phyloP scores from a whole-genome alignment of 2,888 invertebrate species.

The Hypsopygia costalis region DNA sequence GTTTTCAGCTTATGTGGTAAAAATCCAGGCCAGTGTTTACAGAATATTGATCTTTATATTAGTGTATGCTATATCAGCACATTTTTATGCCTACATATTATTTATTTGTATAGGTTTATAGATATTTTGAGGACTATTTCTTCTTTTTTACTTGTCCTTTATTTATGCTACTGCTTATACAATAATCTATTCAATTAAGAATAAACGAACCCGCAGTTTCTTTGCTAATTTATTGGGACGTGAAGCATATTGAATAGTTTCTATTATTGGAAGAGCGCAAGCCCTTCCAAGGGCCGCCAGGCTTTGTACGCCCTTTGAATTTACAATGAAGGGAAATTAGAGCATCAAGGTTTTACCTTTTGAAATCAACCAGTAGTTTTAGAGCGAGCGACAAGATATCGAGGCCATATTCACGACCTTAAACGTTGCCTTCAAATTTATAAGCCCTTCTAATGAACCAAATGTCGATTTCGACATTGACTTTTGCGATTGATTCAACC shows the following conservation, averaged over 20 bases:
- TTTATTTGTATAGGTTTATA: too few species aligned
- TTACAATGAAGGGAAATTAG: constrained; percentile 77
- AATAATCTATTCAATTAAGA: background rate
- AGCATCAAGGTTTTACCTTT: constrained; percentile 73
- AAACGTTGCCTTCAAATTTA: constrained; percentile 64
- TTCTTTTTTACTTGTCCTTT: too few species aligned
- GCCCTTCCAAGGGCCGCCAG: constrained; percentile 67
- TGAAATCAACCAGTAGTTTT: constrained; percentile 68
- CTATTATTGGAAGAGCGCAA: constrained; percentile 40
- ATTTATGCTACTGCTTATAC: too few species aligned
- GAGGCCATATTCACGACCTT: constrained; percentile 63
- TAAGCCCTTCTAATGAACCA: constrained; percentile 72
- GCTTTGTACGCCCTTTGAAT: constrained; percentile 72
- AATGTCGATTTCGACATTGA: constrained; percentile 64
- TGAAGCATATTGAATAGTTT: constrained; percentile 21
- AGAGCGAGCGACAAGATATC: constrained; percentile 46
- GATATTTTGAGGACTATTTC: too few species aligned
- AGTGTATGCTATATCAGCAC: too few species aligned
- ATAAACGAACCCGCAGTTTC: constrained; percentile 16
- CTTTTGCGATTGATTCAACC: constrained; percentile 56
- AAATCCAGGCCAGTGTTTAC: too few species aligned
- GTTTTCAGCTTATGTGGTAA: too few species aligned
- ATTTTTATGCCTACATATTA: too few species aligned
- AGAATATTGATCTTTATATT: too few species aligned
- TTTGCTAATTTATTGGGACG: constrained; percentile 4